These are phyloP conservation scores for Zapornia atra DNA, from an alignment of 2,113 vertebrate species.

Conservation along the genomic window DNA sequence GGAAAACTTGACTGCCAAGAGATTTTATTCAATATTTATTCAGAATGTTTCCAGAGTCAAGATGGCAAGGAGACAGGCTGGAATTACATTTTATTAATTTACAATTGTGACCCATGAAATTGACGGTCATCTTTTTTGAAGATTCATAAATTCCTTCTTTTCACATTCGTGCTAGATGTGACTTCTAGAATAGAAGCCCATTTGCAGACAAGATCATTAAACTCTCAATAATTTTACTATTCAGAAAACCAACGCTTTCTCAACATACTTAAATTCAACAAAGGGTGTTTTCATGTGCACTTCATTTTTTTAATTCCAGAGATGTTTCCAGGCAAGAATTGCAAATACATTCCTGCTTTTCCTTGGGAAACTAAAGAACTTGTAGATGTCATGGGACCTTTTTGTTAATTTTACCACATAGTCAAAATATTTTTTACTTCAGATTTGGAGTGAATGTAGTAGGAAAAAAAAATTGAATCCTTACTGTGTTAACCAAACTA, in stretches of 20 bases:
- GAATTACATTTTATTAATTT: background rate
- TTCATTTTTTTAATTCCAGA: background rate
- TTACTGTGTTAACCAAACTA: background rate
- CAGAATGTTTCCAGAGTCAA: background rate
- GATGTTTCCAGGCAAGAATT: background rate
- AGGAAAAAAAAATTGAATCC: background rate
- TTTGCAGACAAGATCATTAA: background rate
- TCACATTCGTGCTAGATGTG: background rate
- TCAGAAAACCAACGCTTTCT: background rate
- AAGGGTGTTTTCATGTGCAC: background rate
- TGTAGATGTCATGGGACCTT: background rate
- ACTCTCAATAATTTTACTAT: background rate
- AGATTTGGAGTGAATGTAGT: background rate
- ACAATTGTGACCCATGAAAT: background rate
- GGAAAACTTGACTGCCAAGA: background rate
- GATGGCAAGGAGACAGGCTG: background rate
- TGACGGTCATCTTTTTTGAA: background rate
- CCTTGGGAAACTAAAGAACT: background rate
- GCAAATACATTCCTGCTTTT: background rate
- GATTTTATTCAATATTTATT: background rate
- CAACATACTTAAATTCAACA: background rate
- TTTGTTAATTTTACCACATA: background rate
- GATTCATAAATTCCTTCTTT: background rate
- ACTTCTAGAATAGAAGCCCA: background rate
- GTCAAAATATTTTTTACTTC: background rate